Evolutionary conservation across 2,797 vertebrate species (phyloP).

Genomic region (Tarsius wallacei): DNA sequence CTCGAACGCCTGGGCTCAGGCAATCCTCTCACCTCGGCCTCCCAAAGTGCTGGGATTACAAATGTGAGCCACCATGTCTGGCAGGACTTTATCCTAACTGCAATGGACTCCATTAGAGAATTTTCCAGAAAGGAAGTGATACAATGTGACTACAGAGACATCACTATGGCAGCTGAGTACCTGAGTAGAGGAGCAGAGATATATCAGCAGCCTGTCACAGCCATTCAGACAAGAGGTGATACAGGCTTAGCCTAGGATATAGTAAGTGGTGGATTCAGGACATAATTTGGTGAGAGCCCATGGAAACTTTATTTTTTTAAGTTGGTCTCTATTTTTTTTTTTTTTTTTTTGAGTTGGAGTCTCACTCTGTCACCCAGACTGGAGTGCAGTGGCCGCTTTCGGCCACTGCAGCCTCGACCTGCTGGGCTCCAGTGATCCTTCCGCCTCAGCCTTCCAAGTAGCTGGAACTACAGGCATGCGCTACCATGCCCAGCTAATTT

Average conservation of each 20-base stretch:
- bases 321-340: no score
- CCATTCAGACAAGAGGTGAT: background rate
- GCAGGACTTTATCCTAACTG: background rate
- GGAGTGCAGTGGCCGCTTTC: no score
- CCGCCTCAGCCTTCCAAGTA: no score
- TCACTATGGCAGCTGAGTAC: background rate
- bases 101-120: background rate
- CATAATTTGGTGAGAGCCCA: background rate
- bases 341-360: no score
- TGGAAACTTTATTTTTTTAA: background rate
- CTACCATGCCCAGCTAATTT: no score
- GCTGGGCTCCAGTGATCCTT: no score
- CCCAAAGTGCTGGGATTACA: no score
- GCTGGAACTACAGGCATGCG: no score
- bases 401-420: no score
- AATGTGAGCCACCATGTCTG: background rate
- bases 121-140: constrained; percentile 11
- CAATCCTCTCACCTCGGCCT: no score
- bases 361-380: no score
- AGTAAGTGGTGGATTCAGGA: background rate
- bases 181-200: background rate
- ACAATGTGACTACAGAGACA: background rate
- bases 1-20: background rate
- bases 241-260: background rate
- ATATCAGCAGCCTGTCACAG: background rate